Conservation (phyloP, 2,888 invertebrate genomes). For the Sphinx pinastri region DNA sequence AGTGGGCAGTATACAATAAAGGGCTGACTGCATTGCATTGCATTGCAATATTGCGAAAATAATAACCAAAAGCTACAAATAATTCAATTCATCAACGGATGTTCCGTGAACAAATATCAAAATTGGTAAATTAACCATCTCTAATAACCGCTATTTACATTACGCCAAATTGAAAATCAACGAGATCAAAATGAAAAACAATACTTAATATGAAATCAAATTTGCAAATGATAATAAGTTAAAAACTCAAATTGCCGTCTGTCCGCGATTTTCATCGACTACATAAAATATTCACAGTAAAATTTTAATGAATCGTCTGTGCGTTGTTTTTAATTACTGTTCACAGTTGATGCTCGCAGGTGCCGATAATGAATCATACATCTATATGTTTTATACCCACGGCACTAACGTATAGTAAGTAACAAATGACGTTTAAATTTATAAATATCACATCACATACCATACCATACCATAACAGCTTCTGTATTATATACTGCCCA, state of each 20-base stretch:
- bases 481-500: too few relatives aligned
- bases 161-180: constrained; percentile 37
- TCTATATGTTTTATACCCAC: background rate
- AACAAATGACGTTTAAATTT: constrained; percentile 16
- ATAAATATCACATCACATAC: constrained; percentile 12
- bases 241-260: constrained; percentile 50
- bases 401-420: constrained; percentile 12
- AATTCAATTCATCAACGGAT: background rate
- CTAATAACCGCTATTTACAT: constrained; percentile 37
- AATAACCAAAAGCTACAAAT: constrained; percentile 28
- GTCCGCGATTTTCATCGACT: constrained; percentile 39
- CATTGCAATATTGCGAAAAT: too few relatives aligned
- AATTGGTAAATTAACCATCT: constrained; percentile 29
- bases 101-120: background rate
- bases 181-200: constrained; percentile 34
- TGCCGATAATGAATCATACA: constrained; percentile 18
- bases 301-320: constrained; percentile 46
- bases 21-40: too few relatives aligned
- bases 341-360: constrained; percentile 25
- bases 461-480: too few relatives aligned
- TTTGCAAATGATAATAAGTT: constrained; percentile 49
- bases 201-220: constrained; percentile 43
- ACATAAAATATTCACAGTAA: constrained; percentile 43
- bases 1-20: too few relatives aligned
- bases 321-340: constrained; percentile 43